Base-by-base conservation (phyloP, 2,888 invertebrate genomes). In the Aphodius granarius region DNA sequence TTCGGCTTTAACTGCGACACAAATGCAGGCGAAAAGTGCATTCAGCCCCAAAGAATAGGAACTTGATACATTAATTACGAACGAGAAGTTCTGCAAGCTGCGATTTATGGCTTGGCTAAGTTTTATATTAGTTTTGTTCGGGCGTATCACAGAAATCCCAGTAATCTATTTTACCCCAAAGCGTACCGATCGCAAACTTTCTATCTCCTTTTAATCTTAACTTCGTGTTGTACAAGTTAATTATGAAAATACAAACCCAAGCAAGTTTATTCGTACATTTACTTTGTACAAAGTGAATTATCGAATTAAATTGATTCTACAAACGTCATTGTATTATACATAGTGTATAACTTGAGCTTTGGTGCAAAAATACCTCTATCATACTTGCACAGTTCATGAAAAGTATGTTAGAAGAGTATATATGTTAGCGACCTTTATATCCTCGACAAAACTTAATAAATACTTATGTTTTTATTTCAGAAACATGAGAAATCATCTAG, bases 401-500 rank as follows among this genome's bases (percentile, higher is more conserved):
- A n/a, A n/a, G n/a, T n/a, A n/a, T n/a, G n/a, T n/a, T n/a, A n/a
- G n/a, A n/a, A n/a, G n/a, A n/a, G n/a, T n/a, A n/a, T n/a, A n/a
- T n/a, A n/a, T n/a, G n/a, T n/a, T 43, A 43, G 43, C 13, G 43
- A 6, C 13, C 43, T 43, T 9, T 0, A 43, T 9, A 13, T 43
- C 13, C 43, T 43, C 6, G 9, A 3, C 13, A 9, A 9, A 9
- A 43, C 43, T 43, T 43, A 43, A 9, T 6, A 13, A 6, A 43
- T 6, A 43, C 13, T 43, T 43, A 9, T 43, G 1, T 43, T 43
- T 43, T 43, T 23, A 43, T 43, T 43, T 43, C 70, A 68, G 66
- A 21, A 63, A 63, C 19, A 76, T 76, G 76, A 73, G 62, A 43
- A 71, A 68, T 63, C 19, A 63, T 62, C n/a, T 73, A n/a, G 43